Percentiles rank a stretch among this genome's conserved stretches.
phyloP scores from a whole-genome alignment of 2,888 invertebrate species.

The Harpalus rubripes region DNA sequence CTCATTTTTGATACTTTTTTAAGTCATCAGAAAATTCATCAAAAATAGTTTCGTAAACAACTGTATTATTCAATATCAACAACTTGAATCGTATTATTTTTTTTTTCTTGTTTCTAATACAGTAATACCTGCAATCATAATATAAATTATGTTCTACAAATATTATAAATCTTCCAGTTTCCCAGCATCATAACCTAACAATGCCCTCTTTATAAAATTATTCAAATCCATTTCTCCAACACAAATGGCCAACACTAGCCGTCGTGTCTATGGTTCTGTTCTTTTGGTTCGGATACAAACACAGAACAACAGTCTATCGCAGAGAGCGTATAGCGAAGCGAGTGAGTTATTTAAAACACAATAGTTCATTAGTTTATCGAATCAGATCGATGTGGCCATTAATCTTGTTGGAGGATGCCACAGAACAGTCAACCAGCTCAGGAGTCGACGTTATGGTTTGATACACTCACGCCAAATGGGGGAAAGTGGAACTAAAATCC shows the following conservation, averaged over 20 bases:
- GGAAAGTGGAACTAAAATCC: not conserved
- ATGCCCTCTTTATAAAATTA: not conserved
- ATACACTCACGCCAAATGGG: not conserved
- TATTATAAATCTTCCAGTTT: too few species aligned
- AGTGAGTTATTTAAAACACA: constrained; percentile 77
- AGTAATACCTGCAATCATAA: too few species aligned
- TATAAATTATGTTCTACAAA: too few species aligned
- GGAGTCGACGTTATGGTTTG: not conserved
- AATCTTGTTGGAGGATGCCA: constrained; percentile 73
- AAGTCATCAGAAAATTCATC: too few species aligned
- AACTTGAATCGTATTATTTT: too few species aligned
- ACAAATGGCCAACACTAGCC: constrained; percentile 25
- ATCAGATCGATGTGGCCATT: constrained; percentile 77
- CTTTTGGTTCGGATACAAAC: constrained; percentile 24
- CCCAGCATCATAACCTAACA: not conserved
- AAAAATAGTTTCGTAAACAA: too few species aligned
- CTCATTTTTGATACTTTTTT: too few species aligned
- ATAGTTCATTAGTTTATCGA: constrained; percentile 79
- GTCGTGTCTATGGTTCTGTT: constrained; percentile 46
- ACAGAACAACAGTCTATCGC: constrained; percentile 15
- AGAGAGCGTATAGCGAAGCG: constrained; percentile 69
- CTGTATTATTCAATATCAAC: too few species aligned
- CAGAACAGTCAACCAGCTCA: constrained; percentile 52
- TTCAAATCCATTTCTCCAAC: not conserved
- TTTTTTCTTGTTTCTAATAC: too few species aligned